Evolutionary conservation across 2,113 vertebrate species (phyloP).

Genomic region (Hypocryptadius cinnamomeus): DNA sequence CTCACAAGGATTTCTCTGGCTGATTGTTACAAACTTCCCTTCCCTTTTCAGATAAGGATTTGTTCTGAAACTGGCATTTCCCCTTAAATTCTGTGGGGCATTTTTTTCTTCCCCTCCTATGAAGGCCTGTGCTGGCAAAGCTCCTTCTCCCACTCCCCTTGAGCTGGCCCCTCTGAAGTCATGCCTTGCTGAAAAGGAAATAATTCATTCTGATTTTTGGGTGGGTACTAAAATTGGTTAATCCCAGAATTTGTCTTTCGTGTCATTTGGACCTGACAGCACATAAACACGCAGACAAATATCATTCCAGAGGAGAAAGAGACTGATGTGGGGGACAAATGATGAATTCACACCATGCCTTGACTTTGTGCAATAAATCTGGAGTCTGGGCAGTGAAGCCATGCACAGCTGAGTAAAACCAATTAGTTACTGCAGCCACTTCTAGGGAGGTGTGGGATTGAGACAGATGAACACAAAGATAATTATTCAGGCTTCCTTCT

Average conservation of each 20-base stretch:
- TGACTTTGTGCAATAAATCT: constrained; percentile 19
- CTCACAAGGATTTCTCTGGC: background rate
- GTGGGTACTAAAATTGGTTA: background rate
- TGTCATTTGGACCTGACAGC: background rate
- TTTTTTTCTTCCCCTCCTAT: background rate
- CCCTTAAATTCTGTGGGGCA: background rate
- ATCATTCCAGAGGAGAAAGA: background rate
- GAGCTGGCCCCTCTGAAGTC: background rate
- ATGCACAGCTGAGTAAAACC: background rate
- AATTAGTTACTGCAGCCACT: constrained; percentile 27
- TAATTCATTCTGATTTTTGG: constrained; percentile 2
- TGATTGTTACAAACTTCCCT: background rate
- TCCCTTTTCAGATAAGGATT: background rate
- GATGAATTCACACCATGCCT: background rate
- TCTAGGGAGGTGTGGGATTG: constrained; percentile 12
- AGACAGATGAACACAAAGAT: constrained; percentile 14
- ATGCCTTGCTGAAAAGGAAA: background rate
- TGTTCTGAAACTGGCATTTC: background rate
- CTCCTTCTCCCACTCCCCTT: background rate
- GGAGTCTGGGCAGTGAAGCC: background rate
- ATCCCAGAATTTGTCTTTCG: background rate
- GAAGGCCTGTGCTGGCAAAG: background rate
- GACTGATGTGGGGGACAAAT: background rate
- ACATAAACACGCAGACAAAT: background rate
- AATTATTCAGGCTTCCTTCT: constrained; percentile 27